Evolutionary conservation across 1,140 invertebrate species (phyloP).

Genomic region (Lucilia cuprina): DNA sequence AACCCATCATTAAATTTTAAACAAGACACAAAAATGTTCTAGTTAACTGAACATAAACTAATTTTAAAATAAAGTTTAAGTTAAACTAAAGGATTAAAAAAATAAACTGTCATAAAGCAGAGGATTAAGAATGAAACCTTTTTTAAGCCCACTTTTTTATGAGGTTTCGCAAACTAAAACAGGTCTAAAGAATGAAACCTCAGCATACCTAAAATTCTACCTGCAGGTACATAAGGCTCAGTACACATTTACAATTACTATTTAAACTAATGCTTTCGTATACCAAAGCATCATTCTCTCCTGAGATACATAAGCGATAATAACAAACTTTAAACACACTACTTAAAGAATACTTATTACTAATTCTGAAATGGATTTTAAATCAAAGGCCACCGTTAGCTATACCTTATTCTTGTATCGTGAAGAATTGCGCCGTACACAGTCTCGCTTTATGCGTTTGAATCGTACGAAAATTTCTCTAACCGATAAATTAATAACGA

Average conservation of each 20-base stretch:
- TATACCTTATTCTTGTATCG: constrained; percentile 53
- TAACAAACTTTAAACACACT: background rate
- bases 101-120: background rate
- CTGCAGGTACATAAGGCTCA: too few species aligned
- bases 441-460: constrained; percentile 45
- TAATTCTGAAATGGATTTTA: background rate
- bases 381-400: constrained; percentile 37
- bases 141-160: background rate
- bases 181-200: background rate
- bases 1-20: too few species aligned
- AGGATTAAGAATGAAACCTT: background rate
- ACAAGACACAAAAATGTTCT: too few species aligned
- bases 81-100: background rate
- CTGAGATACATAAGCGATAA: background rate
- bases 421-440: constrained; percentile 47
- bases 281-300: background rate
- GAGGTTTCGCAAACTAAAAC: background rate
- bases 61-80: too few species aligned
- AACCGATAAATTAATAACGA: constrained; percentile 50
- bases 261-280: too few species aligned
- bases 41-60: too few species aligned
- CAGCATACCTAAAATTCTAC: too few species aligned
- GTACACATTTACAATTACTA: too few species aligned
- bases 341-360: background rate
- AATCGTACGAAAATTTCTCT: constrained; percentile 55